Evolutionary conservation across 2,113 vertebrate genomes (phyloP).

Genomic region (Myrmecophaga tridactyla): DNA sequence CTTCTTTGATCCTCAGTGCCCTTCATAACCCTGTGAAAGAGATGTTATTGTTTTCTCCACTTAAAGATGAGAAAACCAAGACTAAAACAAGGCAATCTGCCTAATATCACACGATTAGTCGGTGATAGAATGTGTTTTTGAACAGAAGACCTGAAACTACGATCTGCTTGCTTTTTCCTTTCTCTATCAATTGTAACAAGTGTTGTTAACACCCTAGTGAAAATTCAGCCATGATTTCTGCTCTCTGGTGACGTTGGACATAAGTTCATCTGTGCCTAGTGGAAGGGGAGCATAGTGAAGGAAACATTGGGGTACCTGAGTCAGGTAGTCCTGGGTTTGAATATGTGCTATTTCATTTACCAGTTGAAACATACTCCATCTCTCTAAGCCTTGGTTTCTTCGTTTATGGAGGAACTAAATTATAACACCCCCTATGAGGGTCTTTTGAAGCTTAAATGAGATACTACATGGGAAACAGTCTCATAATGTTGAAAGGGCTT

Average conservation of each 20-base stretch:
- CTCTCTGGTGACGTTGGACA: background rate
- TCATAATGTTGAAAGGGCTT: background rate
- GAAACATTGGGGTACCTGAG: background rate
- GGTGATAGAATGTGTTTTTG: background rate
- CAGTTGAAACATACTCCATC: background rate
- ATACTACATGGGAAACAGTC: background rate
- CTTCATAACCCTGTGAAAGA: background rate
- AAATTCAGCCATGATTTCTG: too few species aligned
- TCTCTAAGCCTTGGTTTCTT: background rate
- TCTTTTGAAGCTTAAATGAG: background rate
- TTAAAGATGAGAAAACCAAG: background rate
- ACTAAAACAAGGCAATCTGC: background rate
- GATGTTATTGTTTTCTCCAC: background rate
- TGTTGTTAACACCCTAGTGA: rapidly evolving
- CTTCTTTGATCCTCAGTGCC: background rate
- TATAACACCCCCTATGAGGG: background rate
- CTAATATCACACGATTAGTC: background rate
- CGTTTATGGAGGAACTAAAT: background rate
- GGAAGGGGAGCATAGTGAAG: background rate
- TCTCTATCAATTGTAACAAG: rapidly evolving
- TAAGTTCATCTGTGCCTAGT: background rate
- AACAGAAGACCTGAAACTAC: background rate
- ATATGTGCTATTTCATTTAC: background rate
- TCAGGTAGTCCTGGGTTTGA: background rate
- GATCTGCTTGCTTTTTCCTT: background rate